Evolutionary conservation across 2,113 vertebrate genomes (phyloP).

Genomic region (Nipponia nippon): DNA sequence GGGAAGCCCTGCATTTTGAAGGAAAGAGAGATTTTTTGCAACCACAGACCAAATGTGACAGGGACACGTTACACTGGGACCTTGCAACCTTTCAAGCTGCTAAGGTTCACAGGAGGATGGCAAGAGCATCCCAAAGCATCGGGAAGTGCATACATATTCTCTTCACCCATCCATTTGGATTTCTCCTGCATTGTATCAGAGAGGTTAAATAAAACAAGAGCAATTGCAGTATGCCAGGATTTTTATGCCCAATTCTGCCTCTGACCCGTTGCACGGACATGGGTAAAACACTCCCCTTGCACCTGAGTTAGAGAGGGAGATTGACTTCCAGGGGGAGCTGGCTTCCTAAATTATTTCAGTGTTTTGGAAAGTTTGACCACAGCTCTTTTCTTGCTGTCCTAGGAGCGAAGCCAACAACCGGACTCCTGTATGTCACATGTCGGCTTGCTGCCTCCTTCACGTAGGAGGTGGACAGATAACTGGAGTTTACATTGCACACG

Average conservation of each 20-base stretch:
- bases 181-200: not conserved
- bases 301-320: not conserved
- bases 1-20: slow-evolving; percentile 26
- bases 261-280: not conserved
- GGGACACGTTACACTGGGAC: not conserved
- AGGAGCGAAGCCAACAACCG: not conserved
- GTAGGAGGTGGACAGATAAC: not conserved
- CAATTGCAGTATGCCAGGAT: not conserved
- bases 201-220: not conserved
- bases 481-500: not conserved
- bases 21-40: slow-evolving; percentile 36
- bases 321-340: not conserved
- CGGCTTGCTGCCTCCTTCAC: not conserved
- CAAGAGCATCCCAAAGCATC: not conserved
- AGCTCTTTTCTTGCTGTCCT: not conserved
- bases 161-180: not conserved
- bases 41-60: slow-evolving; percentile 21
- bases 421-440: not conserved
- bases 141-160: fast-evolving
- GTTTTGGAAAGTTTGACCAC: not conserved
- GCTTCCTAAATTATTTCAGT: not conserved
- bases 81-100: not conserved
- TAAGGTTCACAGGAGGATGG: not conserved
- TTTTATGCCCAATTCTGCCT: not conserved
- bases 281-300: not conserved